Base-by-base conservation (phyloP, 2,888 invertebrate species). In the Galeruca laticollis region DNA sequence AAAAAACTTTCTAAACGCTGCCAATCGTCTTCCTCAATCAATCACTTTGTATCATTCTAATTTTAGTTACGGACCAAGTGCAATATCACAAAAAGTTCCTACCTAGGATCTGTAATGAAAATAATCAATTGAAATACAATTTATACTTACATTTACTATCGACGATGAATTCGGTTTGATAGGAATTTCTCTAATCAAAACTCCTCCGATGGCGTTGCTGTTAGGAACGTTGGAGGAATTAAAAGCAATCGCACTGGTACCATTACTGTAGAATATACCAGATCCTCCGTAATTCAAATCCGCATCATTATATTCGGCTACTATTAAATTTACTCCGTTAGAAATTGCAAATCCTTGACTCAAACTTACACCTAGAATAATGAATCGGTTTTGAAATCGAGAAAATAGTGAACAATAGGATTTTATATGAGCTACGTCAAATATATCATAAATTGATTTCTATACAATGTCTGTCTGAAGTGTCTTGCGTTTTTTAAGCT, bases 251-350 rank as follows among this genome's bases (percentile, higher is more conserved):
- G 6, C 18, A 33, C 70, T 69, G 13, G 68, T 62, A 8, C 73
- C 70, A 40, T 73, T 70, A n/a, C 18, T 63, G 5, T 54, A 62
- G 21, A 64, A 73, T 31, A 73, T 69, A 60, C 73, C 73, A 2
- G 69, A 67, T 11, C 73, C 70, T 3, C 62, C 68, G 37, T 64
- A 69, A 31, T 51, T 21, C 2, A 33, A 33, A n/a, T 2, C n/a
- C 9, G 20, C 18, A 18, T 73, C 56, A 13, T 20, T 31, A 37
- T 61, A 69, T n/a, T 43, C 66, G 43, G 73, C 54, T 21, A 56
- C 69, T n/a, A 73, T 59, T n/a, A 73, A 66, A 57, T 73, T 73
- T 2, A 70, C 60, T 37, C 60, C 62, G 26, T 73, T 73, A 9
- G 60, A 59, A 1, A 73, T 35, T n/a, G 73, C 57, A 59, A 66